phyloP scores from a whole-genome alignment of 2,888 invertebrate species.

The Galerucella calmariensis region DNA sequence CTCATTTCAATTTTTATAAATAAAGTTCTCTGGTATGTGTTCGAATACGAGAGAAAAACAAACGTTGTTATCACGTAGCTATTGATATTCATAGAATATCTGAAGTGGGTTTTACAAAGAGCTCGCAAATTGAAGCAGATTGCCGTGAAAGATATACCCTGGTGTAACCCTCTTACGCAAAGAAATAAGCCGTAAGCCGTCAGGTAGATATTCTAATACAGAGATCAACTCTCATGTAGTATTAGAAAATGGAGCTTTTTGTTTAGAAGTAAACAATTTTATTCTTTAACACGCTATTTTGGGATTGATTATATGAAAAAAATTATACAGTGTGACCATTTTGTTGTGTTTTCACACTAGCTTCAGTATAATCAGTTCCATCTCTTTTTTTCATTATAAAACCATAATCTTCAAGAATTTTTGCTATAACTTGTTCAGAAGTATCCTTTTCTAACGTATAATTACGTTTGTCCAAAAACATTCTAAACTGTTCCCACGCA shows the following conservation, averaged over 20 bases:
- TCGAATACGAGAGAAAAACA: conserved; percentile 22
- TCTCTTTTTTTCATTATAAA: too few species aligned
- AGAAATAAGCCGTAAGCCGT: conserved; percentile 36
- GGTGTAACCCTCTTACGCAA: conserved; percentile 30
- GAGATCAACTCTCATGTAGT: conserved; percentile 29
- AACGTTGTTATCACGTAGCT: conserved; percentile 24
- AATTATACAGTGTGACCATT: too few species aligned
- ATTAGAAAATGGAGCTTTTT: conserved; percentile 12
- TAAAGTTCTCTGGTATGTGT: conserved; percentile 14
- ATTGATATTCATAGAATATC: conserved; percentile 35
- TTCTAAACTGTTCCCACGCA: too few species aligned
- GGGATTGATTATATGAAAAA: neutral
- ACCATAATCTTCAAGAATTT: too few species aligned
- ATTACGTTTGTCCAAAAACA: too few species aligned
- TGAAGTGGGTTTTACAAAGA: conserved; percentile 38
- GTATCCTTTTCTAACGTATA: too few species aligned
- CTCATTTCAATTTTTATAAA: conserved; percentile 19
- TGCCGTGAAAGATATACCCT: conserved; percentile 38
- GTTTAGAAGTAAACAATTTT: conserved; percentile 6
- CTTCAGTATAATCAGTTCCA: too few species aligned
- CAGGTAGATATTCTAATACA: conserved; percentile 39
- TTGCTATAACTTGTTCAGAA: too few species aligned
- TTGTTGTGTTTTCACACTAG: too few species aligned
- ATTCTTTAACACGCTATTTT: conserved; percentile 9
- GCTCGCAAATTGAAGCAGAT: conserved; percentile 40